Evolutionary conservation across 2,888 invertebrate genomes (phyloP).

Genomic region (Didymodactylos carnosus): DNA sequence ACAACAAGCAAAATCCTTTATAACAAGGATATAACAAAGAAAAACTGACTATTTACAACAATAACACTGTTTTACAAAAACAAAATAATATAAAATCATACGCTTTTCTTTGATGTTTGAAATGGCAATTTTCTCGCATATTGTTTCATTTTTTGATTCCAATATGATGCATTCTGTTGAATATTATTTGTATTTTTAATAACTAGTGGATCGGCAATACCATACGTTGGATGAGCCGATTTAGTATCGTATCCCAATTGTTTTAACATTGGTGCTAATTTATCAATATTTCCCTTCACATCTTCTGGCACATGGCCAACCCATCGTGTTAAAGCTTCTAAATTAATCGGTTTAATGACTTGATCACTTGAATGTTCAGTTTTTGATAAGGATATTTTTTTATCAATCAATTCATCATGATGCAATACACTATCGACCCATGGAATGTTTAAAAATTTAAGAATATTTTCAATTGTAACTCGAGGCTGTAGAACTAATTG

Average conservation of each 20-base stretch:
- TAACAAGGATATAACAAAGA: too few relatives aligned
- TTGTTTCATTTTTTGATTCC: slow-evolving; percentile 22
- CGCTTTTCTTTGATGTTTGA: too few relatives aligned
- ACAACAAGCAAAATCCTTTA: too few relatives aligned
- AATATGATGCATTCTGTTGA: slow-evolving; percentile 28
- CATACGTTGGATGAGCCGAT: slow-evolving; percentile 85
- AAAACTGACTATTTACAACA: too few relatives aligned
- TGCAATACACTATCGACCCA: slow-evolving; percentile 90
- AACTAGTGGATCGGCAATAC: slow-evolving; percentile 55
- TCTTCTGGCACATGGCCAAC: slow-evolving; percentile 45
- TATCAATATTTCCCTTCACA: slow-evolving; percentile 72
- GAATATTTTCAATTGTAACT: slow-evolving; percentile 63
- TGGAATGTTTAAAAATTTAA: slow-evolving; percentile 66
- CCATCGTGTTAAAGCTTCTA: slow-evolving; percentile 58
- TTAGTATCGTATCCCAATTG: slow-evolving; percentile 72
- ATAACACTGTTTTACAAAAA: too few relatives aligned
- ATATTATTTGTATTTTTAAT: slow-evolving; percentile 38
- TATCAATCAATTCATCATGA: slow-evolving; percentile 89
- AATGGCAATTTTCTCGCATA: slow-evolving; percentile 1
- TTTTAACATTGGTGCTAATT: slow-evolving; percentile 78
- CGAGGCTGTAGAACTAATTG: slow-evolving; percentile 82
- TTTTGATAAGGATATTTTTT: slow-evolving; percentile 77
- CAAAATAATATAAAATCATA: too few relatives aligned
- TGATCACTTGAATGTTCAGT: slow-evolving; percentile 93
- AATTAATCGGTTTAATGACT: slow-evolving; percentile 89